Conservation (phyloP, 2,888 invertebrate species). For the Drosophila helvetica region DNA sequence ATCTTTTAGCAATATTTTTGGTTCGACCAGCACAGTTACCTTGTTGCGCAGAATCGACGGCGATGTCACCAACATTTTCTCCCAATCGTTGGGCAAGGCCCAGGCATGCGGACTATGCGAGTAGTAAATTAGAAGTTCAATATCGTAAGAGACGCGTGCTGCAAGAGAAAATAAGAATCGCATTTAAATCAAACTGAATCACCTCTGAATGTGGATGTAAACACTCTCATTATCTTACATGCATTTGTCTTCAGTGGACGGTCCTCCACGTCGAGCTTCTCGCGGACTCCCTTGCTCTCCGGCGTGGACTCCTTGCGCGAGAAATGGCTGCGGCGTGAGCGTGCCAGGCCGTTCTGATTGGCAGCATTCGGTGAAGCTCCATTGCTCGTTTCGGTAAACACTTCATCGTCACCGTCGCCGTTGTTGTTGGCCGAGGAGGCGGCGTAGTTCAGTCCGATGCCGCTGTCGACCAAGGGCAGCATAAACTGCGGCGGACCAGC, state of each 20-base stretch:
- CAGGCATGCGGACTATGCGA: constrained; percentile 83
- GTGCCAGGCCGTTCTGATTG: constrained; percentile 80
- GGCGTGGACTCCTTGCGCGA: constrained; percentile 84
- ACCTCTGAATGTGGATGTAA: no score
- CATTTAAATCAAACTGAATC: no score
- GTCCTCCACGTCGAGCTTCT: constrained; percentile 62
- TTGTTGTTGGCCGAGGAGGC: constrained; percentile 61
- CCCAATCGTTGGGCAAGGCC: constrained; percentile 82
- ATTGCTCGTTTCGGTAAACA: constrained; percentile 73
- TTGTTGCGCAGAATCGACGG: constrained; percentile 84
- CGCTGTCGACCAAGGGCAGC: constrained; percentile 82
- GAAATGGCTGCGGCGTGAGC: constrained; percentile 84
- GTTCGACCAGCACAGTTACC: no score
- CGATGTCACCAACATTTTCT: constrained; percentile 81
- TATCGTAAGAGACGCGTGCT: constrained; percentile 83
- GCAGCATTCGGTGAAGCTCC: constrained; percentile 56
- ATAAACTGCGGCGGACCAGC: constrained; percentile 79
- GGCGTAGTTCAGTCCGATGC: constrained; percentile 83
- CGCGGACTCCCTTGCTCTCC: constrained; percentile 69
- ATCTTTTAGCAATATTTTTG: no score
- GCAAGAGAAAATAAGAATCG: constrained; percentile 22
- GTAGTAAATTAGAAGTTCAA: constrained; percentile 82
- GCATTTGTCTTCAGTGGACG: constrained; percentile 58
- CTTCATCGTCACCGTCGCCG: constrained; percentile 83
- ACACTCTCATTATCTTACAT: constrained; percentile 57